phyloP scores from a whole-genome alignment of 1,140 invertebrate species.

The Neodiprion lecontei region DNA sequence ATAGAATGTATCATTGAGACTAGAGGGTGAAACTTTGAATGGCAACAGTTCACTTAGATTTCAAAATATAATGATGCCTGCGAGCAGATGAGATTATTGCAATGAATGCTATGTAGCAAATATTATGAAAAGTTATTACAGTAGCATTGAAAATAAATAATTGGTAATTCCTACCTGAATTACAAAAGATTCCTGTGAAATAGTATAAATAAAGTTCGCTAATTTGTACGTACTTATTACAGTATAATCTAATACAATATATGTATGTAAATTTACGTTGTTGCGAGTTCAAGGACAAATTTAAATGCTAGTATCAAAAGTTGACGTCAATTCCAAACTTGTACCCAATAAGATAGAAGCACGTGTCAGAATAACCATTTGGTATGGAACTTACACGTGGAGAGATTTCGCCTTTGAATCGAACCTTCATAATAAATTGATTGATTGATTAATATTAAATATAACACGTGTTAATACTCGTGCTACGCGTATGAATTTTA shows the following conservation, averaged over 20 bases:
- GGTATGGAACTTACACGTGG: background rate
- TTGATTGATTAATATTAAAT: background rate
- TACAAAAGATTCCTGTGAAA: too few relatives aligned
- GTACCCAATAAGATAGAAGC: background rate
- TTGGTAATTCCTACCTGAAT: background rate
- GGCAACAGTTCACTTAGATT: background rate
- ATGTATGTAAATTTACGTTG: conserved; percentile 52
- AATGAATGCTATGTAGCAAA: background rate
- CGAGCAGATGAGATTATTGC: conserved; percentile 8
- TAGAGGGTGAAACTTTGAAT: background rate
- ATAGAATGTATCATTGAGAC: conserved; percentile 2
- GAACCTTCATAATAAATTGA: background rate
- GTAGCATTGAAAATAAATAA: background rate
- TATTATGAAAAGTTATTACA: background rate
- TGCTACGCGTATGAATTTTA: background rate
- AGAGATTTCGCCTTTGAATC: background rate
- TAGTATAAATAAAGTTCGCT: background rate
- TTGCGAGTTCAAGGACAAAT: background rate
- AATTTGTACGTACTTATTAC: conserved; percentile 2
- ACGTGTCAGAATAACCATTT: background rate
- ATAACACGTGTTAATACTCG: background rate
- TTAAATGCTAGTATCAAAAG: background rate
- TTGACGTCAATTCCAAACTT: conserved; percentile 1
- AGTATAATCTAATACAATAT: conserved; percentile 52
- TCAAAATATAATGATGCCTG: background rate